Evolutionary conservation across 2,888 invertebrate species (phyloP), one percentile per base, ranked within the genome.

Genomic region (Anticlea derivata): DNA sequence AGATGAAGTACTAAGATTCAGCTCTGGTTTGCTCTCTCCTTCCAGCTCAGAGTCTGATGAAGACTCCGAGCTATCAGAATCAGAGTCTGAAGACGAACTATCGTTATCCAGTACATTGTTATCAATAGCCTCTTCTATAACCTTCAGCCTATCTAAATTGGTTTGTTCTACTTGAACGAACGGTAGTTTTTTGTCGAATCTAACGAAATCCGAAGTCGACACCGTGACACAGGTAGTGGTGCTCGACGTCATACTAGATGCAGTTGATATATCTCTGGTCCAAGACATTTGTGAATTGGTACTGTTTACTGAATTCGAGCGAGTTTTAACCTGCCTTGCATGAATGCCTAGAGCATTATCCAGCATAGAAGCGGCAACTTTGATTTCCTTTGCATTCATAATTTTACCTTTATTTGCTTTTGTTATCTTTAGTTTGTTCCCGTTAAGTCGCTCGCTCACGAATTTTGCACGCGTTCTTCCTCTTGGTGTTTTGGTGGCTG

Each of bases 201-300:
- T 61, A 2, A 83, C 70, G 35, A 81, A 69, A 43, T 86, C 85
- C 1, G 66, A 69, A 0, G 78, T 73, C 0, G 57, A 48, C 0
- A 82, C 81, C 0, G 80, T 77, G 1, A 80, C 20, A 38, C 73
- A 78, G 0, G 82, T 80, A 0, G 72, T 73, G 0, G 75, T 70
- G 24, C 80, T 81, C 0, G 85, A 81, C 2, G 35, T n/a, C 1
- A 11, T 10, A 3, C 39, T 51, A 1, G 44, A 33, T 12, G 7
- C 50, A 26, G 73, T 77, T 0, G 86, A 85, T 47, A 88, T 82
- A 34, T 86, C 81, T 58, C 70, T 81, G 1, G 80, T 82, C 86
- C 87, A 89, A 0, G 86, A 86, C 0, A 75, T 57, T 12, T 73
- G 70, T 0, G 84, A 80, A 4, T 33, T 55, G 27, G 66, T 68